Percentiles rank a stretch among this genome's conserved stretches.
phyloP scores from a whole-genome alignment of 2,888 invertebrate genomes.

The Cantharis rufa region DNA sequence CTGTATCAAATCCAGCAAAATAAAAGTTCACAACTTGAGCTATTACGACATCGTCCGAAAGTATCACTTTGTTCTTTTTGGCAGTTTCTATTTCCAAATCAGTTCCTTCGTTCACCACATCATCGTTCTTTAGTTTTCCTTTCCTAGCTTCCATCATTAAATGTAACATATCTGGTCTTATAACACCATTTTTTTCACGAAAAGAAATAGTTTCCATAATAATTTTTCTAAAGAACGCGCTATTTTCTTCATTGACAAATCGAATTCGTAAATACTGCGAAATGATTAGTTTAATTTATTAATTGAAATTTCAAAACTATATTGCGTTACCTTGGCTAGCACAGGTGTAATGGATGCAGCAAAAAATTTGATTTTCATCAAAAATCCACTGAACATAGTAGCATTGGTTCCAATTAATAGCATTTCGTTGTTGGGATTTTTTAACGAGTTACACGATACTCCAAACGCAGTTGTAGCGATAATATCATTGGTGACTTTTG shows the following conservation, averaged over 20 bases:
- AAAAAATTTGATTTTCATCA: background rate
- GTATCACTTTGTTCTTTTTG: background rate
- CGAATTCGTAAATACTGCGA: background rate
- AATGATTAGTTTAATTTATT: background rate
- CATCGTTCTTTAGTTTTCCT: constrained; percentile 39
- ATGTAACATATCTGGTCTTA: constrained; percentile 59
- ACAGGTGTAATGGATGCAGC: background rate
- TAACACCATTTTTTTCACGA: constrained; percentile 54
- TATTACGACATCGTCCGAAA: constrained; percentile 56
- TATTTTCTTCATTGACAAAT: constrained; percentile 45
- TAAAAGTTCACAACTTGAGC: constrained; percentile 62
- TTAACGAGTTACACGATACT: constrained; percentile 57
- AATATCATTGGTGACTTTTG: constrained; percentile 55
- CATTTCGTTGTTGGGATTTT: constrained; percentile 51
- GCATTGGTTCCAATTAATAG: background rate
- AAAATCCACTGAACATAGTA: background rate
- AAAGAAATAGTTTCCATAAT: constrained; percentile 45
- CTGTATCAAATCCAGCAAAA: constrained; percentile 59
- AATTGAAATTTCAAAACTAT: background rate
- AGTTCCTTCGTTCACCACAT: background rate
- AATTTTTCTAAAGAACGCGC: constrained; percentile 53
- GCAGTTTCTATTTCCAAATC: background rate
- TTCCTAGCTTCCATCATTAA: constrained; percentile 57
- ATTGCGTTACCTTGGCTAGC: background rate
- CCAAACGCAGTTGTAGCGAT: constrained; percentile 57